phyloP scores from a whole-genome alignment of 2,113 vertebrate species.

The Cettia cetti region DNA sequence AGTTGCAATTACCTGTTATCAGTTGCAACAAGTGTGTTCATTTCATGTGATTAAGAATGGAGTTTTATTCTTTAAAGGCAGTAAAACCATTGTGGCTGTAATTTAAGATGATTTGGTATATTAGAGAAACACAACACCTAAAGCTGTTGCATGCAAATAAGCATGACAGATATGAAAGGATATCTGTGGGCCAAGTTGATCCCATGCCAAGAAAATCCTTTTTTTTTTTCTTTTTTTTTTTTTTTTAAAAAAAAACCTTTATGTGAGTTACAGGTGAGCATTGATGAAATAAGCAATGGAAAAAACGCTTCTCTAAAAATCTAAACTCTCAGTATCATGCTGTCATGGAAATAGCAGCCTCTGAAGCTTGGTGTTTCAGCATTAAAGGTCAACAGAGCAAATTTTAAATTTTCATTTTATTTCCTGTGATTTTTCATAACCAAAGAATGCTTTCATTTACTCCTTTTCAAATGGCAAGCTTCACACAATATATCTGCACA shows the following conservation, averaged over 20 bases:
- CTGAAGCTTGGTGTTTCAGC: background rate
- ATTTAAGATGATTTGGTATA: background rate
- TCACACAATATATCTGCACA: background rate
- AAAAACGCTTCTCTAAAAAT: background rate
- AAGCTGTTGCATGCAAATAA: background rate
- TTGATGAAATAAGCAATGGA: background rate
- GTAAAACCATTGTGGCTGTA: background rate
- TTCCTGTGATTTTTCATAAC: background rate
- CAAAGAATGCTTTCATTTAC: background rate
- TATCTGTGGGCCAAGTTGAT: background rate
- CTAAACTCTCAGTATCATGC: background rate
- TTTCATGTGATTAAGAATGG: background rate
- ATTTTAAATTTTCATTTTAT: background rate
- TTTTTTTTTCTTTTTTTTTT: background rate
- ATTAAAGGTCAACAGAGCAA: background rate
- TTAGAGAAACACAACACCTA: background rate
- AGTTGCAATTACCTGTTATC: background rate
- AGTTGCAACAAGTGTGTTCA: background rate
- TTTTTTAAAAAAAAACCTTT: background rate
- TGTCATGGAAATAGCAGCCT: background rate
- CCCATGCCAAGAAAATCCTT: background rate
- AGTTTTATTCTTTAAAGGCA: background rate
- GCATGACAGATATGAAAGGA: background rate
- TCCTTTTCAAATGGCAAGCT: background rate
- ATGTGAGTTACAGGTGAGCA: background rate